Evolutionary conservation across 2,888 invertebrate genomes (phyloP).

Genomic region (Nephrotoma appendiculata): DNA sequence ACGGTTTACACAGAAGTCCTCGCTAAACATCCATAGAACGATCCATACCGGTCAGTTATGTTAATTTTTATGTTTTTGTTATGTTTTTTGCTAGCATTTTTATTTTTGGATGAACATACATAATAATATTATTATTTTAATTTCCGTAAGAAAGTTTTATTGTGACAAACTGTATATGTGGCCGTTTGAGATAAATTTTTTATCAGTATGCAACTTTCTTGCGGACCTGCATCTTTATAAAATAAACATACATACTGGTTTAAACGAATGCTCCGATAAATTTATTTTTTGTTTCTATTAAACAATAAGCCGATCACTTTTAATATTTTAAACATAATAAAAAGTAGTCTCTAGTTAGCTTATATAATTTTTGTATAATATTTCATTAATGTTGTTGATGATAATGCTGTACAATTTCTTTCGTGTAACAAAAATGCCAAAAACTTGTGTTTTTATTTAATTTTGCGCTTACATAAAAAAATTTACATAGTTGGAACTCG

Average conservation of each 20-base stretch:
- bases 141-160: background rate
- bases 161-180: background rate
- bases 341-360: background rate
- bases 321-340: background rate
- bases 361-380: background rate
- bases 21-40: conserved; percentile 49
- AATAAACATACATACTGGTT: background rate
- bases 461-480: background rate
- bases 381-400: background rate
- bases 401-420: background rate
- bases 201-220: background rate
- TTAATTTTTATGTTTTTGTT: background rate
- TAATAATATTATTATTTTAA: background rate
- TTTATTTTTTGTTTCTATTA: background rate
- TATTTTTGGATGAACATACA: background rate
- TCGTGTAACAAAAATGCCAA: background rate
- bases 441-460: background rate
- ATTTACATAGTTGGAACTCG: conserved; percentile 17
- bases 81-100: background rate
- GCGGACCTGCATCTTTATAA: background rate
- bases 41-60: conserved; percentile 18
- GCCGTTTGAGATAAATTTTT: background rate
- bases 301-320: background rate
- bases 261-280: background rate
- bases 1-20: conserved; percentile 70